These are phyloP conservation scores for Rhipidura dahli DNA, from an alignment of 2,113 vertebrate genomes.

Conservation along the genomic window DNA sequence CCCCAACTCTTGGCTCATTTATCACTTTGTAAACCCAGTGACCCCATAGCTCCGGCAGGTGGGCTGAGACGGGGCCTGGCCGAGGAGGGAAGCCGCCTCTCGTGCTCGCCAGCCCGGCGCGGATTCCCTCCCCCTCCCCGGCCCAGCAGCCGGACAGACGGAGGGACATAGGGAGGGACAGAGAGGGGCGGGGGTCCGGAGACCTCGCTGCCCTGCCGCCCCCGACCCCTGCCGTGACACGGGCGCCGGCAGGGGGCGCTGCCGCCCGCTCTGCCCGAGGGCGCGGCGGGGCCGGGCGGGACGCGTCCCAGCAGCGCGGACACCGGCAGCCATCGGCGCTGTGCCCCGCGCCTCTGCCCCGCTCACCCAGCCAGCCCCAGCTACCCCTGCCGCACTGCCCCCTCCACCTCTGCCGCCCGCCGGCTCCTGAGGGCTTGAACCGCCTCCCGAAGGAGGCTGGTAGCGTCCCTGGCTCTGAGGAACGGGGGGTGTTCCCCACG, in stretches of 20 bases:
- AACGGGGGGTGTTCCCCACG: neutral
- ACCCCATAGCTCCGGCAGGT: neutral
- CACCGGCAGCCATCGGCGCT: accelerated
- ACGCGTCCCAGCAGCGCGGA: accelerated
- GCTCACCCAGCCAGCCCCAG: neutral
- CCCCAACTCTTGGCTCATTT: neutral
- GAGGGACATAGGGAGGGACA: too few species aligned
- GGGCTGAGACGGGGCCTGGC: neutral
- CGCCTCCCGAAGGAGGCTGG: neutral
- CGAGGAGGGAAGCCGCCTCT: neutral
- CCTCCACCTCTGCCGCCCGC: neutral
- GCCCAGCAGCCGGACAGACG: too few species aligned
- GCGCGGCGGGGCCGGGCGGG: neutral
- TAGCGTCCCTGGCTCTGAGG: neutral
- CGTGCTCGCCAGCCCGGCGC: neutral
- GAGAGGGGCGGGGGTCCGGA: neutral
- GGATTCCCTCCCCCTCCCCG: neutral
- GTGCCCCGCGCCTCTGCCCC: neutral
- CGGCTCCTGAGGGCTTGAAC: neutral
- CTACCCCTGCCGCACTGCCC: neutral
- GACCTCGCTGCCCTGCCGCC: neutral
- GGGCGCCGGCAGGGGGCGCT: neutral
- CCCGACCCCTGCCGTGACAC: neutral
- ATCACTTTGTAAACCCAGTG: neutral
- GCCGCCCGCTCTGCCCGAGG: neutral